Conservation (phyloP, 92 coral and sea anemone genomes). For the Heliopora coerulea region DNA sequence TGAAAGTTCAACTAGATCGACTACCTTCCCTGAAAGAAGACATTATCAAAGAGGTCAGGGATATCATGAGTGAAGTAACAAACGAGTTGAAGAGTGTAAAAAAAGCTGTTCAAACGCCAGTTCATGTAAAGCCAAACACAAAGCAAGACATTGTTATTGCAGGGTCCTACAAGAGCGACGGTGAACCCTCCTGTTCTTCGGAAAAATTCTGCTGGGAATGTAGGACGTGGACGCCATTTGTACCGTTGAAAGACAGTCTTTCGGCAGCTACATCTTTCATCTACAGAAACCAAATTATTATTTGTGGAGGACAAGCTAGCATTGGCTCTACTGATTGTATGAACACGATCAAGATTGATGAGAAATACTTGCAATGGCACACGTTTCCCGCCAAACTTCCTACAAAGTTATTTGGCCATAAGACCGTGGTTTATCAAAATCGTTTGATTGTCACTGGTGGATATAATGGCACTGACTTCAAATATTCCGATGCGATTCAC, state of each 20-base stretch:
- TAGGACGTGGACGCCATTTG: neutral
- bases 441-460: slow-evolving; percentile 14
- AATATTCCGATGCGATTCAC: neutral
- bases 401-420: neutral
- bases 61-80: too few species aligned
- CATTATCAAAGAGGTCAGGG: too few species aligned
- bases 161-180: neutral
- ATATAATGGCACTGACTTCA: neutral
- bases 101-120: too few species aligned
- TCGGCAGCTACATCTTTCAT: neutral
- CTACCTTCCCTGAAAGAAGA: too few species aligned
- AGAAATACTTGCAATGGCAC: neutral
- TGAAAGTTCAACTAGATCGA: too few species aligned
- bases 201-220: neutral
- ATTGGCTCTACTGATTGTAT: neutral
- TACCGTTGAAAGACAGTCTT: neutral
- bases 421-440: neutral
- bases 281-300: neutral
- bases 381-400: neutral
- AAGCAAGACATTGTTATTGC: neutral
- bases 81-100: too few species aligned
- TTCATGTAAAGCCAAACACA: neutral
- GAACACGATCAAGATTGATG: neutral
- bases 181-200: neutral
- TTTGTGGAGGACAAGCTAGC: slow-evolving; percentile 4